Base-by-base conservation (phyloP, 2,888 invertebrate genomes). In the Drosophila prolongata region DNA sequence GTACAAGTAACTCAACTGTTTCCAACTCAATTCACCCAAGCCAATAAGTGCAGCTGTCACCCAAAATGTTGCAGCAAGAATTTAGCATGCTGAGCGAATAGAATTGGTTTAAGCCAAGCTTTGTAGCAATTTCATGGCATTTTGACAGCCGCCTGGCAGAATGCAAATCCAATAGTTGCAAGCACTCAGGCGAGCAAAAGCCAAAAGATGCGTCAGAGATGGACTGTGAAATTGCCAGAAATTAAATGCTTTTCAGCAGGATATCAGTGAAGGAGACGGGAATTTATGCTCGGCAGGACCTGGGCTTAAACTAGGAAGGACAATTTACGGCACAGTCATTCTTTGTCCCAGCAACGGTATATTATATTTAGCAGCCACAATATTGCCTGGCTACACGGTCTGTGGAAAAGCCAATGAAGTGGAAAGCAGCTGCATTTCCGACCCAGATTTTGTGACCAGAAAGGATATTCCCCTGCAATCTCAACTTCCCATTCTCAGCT, bases 261-360 rank as follows among this genome's bases (percentile, higher is more conserved):
- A 61, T 61, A 61, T 43, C 30, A 47, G 8, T 13, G 35, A 8
- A 8, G 10, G 13, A 9, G 11, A 4, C 10, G 34, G 16, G 13
- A 49, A 60, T 60, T 62, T 62, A 62, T 62, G 47, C 61, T 34
- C 16, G 40, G 13, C 61, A 47, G 14, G 19, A 37, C 5, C 5
- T 35, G n/a, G 46, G 14, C 13, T 10, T 38, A 24, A 27, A 38
- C 37, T 59, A 40, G 30, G 10, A 49, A 13, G 16, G 50, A 46
- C 66, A 66, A 65, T 65, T 65, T 65, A 65, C 68, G 65, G 13
- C 65, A 53, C 35, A 67, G 53, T 38, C 46, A 54, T 66, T 53
- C 44, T 54, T 47, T 46, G 37, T 16, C 27, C 40, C 34, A 40
- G 38, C 43, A 46, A 66, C 65, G 24, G 52, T 66, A 54, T 66